Evolutionary conservation across 2,888 invertebrate species (phyloP), one percentile per base, ranked within the genome.

Genomic region (Aelia acuminata): DNA sequence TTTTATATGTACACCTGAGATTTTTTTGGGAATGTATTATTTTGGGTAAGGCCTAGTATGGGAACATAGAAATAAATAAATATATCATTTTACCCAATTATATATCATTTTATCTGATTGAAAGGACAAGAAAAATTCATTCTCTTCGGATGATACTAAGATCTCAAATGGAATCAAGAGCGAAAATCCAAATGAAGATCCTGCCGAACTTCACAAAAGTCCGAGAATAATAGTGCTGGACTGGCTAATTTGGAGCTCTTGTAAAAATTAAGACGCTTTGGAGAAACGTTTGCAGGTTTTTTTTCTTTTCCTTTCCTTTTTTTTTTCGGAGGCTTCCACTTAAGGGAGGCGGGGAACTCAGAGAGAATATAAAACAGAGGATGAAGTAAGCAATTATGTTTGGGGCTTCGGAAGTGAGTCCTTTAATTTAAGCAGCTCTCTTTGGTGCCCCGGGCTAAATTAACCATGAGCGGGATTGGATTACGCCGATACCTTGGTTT

Each of bases 401-500:
- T 31, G 87, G 80, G 48, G 80, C 31, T 87, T 87, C 75, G 87
- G 80, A 87, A 87, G 87, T 87, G 87, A 75, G 87, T 87, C 75
- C 75, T 87, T 87, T 87, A 87, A 87, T 87, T 87, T 87, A 87
- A 87, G 87, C 75, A 87, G 48, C 87, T 87, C 86, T 86, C 86
- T 86, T 86, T 86, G 86, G 26, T 86, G 49, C 86, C 86, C 26
- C 15, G n/a, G 86, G 86, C 50, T 86, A 89, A 89, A 89, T 89
- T 89, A 89, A 87, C 89, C 89, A 84, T 88, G 89, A 87, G 84
- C 80, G 87, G 86, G 89, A 89, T 89, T 89, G 89, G 89, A 89
- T 89, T 89, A 89, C 88, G 88, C 88, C 89, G 89, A 89, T 89
- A 89, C 89, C 89, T 88, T 89, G 89, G 88, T 90, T 90, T 90